Evolutionary conservation across 2,113 vertebrate genomes (phyloP), one percentile per base, ranked within the genome.

Genomic region (Neodon shergylaensis): DNA sequence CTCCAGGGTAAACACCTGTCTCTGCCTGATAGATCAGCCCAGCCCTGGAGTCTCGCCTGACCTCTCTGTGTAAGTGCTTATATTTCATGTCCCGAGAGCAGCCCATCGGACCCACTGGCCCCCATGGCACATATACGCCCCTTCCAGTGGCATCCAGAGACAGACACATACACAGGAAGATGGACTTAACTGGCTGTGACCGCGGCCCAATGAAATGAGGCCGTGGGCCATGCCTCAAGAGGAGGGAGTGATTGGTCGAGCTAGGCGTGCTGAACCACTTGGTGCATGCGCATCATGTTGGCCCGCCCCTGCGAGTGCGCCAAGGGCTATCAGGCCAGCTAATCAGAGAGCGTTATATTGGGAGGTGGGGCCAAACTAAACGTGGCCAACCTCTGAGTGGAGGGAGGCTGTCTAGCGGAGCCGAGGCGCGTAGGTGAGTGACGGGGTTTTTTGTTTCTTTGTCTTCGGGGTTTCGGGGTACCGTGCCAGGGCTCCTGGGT

Each of bases 121-220:
- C 24, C 52, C 14, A 22, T 39, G 2, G 3, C 52, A 61, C 19
- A 13, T 7, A 5, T 5, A 13, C 36, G 2, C 5, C 2, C 24
- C 36, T 39, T 26, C 36, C 52, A 14, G 5, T 58, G 7, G 2
- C 52, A 61, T 52, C 36, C 79, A 26, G 36, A 58, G 21, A 61
- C 7, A 82, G 1, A 24, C 36, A 58, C 5, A 26, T 26, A 7
- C 5, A 26, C 14, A 7, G 12, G 36, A n/a, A 58, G 22, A 26
- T 16, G 21, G 52, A 33, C 33, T 7, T 7, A 7, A 24, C 52
- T 12, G 79, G 12, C 36, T 39, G 79, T 1, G 22, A 36, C 52
- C 24, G 21, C 26, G 36, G 33, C 52, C 78, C 79, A 61, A 39
- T 61, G 79, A 61, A 61, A 39, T 39, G 52, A 39, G 39, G 79